These are phyloP conservation scores for Trachelipus rathkii DNA, from an alignment of 1,140 invertebrate species.

Conservation along the genomic window DNA sequence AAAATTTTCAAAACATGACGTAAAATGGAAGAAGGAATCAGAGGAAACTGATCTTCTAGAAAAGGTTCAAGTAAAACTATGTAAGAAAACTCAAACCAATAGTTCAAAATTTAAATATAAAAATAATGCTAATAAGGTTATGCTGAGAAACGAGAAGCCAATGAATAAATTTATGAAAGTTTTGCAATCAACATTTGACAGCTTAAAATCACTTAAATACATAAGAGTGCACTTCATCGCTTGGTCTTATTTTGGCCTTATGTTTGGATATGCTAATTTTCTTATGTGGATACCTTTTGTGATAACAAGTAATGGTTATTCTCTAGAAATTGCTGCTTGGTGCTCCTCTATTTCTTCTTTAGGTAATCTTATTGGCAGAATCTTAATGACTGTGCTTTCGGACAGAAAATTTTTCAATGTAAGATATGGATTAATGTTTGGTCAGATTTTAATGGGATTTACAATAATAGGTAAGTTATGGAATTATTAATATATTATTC, in stretches of 20 bases:
- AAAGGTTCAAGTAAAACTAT: not conserved
- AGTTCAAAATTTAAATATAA: conserved; percentile 1
- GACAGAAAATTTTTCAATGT: not conserved
- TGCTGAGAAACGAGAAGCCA: not conserved
- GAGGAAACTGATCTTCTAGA: not conserved
- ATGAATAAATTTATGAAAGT: no score
- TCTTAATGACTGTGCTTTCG: conserved; percentile 2
- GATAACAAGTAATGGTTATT: conserved; percentile 16
- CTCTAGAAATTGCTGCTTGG: conserved; percentile 18
- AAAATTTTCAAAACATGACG: not conserved
- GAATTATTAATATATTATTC: no score
- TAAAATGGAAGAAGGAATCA: not conserved
- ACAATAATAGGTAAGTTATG: no score
- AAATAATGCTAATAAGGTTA: not conserved
- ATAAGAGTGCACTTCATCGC: conserved; percentile 12
- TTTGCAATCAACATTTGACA: no score
- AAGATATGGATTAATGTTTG: no score
- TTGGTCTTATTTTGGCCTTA: not conserved
- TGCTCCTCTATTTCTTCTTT: conserved; percentile 22
- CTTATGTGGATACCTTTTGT: conserved; percentile 27
- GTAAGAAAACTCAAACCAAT: not conserved
- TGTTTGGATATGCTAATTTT: conserved; percentile 26
- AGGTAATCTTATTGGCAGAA: conserved; percentile 23
- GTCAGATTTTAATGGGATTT: no score
- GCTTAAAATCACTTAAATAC: no score